A percentile compares a stretch with the other conserved stretches of the same genome.
Evolutionary conservation across 2,888 invertebrate species (phyloP).

Genomic region (Erpobdella octoculata): DNA sequence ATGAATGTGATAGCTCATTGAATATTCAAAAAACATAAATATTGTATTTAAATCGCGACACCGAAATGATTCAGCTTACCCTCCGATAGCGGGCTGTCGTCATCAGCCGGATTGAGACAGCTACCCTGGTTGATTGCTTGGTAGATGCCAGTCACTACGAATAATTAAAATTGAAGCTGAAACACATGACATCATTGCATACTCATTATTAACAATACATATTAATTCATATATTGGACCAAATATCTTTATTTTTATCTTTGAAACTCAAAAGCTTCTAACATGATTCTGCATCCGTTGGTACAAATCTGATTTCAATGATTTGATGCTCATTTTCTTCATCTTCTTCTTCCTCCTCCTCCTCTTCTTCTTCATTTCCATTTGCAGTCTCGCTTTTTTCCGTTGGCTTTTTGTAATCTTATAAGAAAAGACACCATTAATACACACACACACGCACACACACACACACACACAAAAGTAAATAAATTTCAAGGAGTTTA

Average conservation of each 20-base stretch:
- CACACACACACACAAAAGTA: no score
- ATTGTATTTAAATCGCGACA: no score
- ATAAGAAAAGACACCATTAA: background rate
- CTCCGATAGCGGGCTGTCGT: constrained; percentile 14
- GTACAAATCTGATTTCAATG: constrained; percentile 19
- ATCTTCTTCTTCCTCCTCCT: constrained; percentile 18
- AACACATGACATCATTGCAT: no score
- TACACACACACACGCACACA: background rate
- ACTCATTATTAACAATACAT: background rate
- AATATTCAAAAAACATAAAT: background rate
- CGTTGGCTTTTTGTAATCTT: constrained; percentile 8
- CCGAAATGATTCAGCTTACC: background rate
- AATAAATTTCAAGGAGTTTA: background rate
- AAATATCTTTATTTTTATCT: background rate
- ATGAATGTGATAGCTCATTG: background rate
- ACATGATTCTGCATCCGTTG: constrained; percentile 11
- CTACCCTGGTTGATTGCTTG: constrained; percentile 23
- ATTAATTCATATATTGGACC: background rate
- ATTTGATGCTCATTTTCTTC: constrained; percentile 18
- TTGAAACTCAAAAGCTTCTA: background rate
- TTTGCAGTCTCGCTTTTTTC: background rate
- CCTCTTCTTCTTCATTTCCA: background rate
- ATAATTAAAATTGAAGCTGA: background rate
- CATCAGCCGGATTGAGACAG: constrained; percentile 19
- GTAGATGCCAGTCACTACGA: constrained; percentile 7